A percentile compares a stretch with the other conserved stretches of the same genome.
These are phyloP conservation scores for Thomomys bottae DNA, from an alignment of 2,113 vertebrate species.

Conservation along the genomic window DNA sequence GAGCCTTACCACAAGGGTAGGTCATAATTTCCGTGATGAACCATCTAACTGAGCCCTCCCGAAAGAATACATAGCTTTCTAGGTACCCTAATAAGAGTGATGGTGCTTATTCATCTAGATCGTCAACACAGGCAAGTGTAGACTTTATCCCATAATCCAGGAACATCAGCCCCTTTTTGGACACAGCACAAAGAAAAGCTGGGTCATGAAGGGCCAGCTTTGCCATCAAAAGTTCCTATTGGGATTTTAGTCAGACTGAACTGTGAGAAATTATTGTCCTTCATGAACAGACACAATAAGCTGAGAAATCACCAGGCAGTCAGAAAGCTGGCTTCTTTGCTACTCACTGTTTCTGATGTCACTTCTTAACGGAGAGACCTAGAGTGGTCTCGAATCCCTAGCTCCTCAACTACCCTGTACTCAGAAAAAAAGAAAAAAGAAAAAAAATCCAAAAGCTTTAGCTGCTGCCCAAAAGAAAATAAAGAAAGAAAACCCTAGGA, in stretches of 20 bases:
- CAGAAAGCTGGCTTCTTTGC: slow-evolving; percentile 46
- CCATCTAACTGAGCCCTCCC: background rate
- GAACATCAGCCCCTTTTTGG: background rate
- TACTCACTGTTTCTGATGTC: slow-evolving; percentile 34
- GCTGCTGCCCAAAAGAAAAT: slow-evolving; percentile 44
- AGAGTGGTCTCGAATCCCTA: slow-evolving; percentile 18
- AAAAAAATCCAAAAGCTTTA: slow-evolving; percentile 59
- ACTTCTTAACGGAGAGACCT: slow-evolving; percentile 19
- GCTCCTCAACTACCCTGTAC: slow-evolving; percentile 24
- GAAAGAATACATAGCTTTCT: background rate
- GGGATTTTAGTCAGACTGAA: background rate
- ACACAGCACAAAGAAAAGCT: background rate
- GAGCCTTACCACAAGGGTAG: background rate
- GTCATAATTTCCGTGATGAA: slow-evolving; percentile 16
- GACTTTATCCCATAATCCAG: background rate
- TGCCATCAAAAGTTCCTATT: background rate
- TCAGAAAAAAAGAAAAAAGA: slow-evolving; percentile 50
- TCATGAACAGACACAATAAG: background rate
- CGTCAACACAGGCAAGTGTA: background rate
- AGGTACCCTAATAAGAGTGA: background rate
- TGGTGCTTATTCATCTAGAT: background rate
- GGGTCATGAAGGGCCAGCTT: background rate
- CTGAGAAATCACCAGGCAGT: background rate
- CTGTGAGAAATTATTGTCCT: slow-evolving; percentile 36
- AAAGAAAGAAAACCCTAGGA: slow-evolving; percentile 66